These are phyloP conservation scores for Diaperis boleti DNA, from an alignment of 2,888 invertebrate genomes.

Conservation along the genomic window DNA sequence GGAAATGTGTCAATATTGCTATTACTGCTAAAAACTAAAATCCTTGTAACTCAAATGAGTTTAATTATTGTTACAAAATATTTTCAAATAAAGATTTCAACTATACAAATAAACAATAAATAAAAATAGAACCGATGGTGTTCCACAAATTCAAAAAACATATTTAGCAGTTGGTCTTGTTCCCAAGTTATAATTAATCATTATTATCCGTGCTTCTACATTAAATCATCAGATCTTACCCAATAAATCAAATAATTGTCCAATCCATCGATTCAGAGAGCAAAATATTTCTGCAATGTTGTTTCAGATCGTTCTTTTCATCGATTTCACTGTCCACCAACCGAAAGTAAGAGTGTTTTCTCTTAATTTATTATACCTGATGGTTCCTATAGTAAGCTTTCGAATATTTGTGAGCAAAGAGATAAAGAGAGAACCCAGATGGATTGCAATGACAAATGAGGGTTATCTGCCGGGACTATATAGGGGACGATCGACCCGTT, in stretches of 20 bases:
- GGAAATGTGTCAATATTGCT: no score
- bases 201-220: conserved; percentile 9
- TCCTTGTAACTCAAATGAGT: no score
- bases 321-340: conserved; percentile 16
- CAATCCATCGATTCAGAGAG: conserved; percentile 10
- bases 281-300: conserved; percentile 12
- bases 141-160: no score
- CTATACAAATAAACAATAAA: no score
- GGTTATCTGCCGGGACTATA: conserved; percentile 4
- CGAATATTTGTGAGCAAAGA: conserved; percentile 8
- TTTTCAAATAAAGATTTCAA: no score
- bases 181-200: conserved; percentile 10
- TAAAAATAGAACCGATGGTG: no score
- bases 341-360: conserved; percentile 34
- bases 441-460: conserved; percentile 9
- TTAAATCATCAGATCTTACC: conserved; percentile 2
- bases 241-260: conserved; percentile 27
- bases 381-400: conserved; percentile 3
- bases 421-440: conserved; percentile 14
- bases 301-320: conserved; percentile 3
- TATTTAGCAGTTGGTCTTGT: background rate
- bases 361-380: conserved; percentile 32
- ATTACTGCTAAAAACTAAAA: no score
- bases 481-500: background rate
- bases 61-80: no score